Conservation (phyloP, 2,113 vertebrate species). For the Protomyctophum bolini region DNA sequence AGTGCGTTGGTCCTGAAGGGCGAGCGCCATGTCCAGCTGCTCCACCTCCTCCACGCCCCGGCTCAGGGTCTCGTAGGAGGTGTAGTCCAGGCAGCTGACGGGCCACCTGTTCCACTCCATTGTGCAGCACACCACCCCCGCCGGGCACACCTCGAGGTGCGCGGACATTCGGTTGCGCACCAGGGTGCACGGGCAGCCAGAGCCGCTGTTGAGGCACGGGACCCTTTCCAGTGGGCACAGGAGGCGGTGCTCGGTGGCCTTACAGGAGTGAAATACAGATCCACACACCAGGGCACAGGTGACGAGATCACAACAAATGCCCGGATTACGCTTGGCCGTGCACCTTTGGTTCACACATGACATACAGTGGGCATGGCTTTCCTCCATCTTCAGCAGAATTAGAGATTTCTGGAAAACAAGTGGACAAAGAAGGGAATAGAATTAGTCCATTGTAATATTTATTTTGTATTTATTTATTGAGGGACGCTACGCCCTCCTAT, state of each 20-base stretch:
- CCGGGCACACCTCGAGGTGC: slow-evolving; percentile 93
- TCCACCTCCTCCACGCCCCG: slow-evolving; percentile 92
- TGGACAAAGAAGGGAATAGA: slow-evolving; percentile 52
- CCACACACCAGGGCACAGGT: slow-evolving; percentile 90
- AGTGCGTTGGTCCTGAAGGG: slow-evolving; percentile 95
- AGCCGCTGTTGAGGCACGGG: slow-evolving; percentile 91
- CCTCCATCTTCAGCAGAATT: slow-evolving; percentile 76
- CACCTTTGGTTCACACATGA: slow-evolving; percentile 92
- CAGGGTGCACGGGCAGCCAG: slow-evolving; percentile 90
- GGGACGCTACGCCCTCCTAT: too few species aligned
- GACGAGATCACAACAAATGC: slow-evolving; percentile 88
- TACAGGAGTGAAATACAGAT: slow-evolving; percentile 95
- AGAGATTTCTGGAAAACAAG: slow-evolving; percentile 15
- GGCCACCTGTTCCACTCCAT: slow-evolving; percentile 99
- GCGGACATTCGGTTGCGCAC: slow-evolving; percentile 90
- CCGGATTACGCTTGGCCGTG: slow-evolving; percentile 84
- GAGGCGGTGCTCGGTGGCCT: slow-evolving; percentile 89
- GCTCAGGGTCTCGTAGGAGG: slow-evolving; percentile 92
- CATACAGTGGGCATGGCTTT: slow-evolving; percentile 88
- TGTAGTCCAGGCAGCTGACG: slow-evolving; percentile 91
- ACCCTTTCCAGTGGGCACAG: slow-evolving; percentile 92
- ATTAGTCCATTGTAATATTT: slow-evolving; percentile 1
- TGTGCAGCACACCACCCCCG: slow-evolving; percentile 95
- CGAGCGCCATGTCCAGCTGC: slow-evolving; percentile 95
- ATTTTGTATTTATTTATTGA: neutral